phyloP scores from a whole-genome alignment of 2,113 vertebrate genomes.

The Stigmatopora nigra region DNA sequence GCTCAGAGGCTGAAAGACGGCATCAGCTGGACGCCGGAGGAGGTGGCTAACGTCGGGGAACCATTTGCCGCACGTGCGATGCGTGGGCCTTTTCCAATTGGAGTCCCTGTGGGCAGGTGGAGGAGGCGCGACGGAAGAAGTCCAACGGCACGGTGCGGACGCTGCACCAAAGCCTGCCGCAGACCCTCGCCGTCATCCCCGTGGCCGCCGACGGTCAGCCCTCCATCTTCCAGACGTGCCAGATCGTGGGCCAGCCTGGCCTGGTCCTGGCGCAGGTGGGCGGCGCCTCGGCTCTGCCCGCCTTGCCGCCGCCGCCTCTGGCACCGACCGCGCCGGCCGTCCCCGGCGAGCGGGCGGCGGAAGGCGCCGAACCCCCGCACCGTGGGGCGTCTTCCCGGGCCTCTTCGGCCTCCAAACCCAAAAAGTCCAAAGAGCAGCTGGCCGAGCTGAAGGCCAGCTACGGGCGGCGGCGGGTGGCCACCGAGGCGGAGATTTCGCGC shows the following conservation, averaged over 20 bases:
- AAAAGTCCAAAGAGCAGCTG: conserved; percentile 96
- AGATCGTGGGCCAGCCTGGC: conserved; percentile 92
- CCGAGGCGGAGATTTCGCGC: conserved; percentile 84
- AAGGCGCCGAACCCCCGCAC: conserved; percentile 36
- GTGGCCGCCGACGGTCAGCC: conserved; percentile 73
- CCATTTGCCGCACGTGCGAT: too few relatives aligned
- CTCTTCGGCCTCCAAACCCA: conserved; percentile 74
- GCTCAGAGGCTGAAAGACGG: conserved; percentile 95
- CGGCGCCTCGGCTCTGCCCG: conserved; percentile 70
- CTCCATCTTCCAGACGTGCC: conserved; percentile 89
- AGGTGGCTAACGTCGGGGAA: conserved; percentile 68
- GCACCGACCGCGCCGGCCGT: conserved; percentile 35
- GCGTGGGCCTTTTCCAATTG: too few relatives aligned
- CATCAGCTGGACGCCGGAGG: conserved; percentile 96
- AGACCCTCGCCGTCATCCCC: conserved; percentile 95
- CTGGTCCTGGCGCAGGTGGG: conserved; percentile 90
- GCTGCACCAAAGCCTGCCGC: conserved; percentile 64
- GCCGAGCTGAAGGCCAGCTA: conserved; percentile 93
- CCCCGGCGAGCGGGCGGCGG: conserved; percentile 39
- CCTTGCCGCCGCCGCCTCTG: conserved; percentile 83
- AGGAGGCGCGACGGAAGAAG: conserved; percentile 91
- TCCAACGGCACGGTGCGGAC: conserved; percentile 95
- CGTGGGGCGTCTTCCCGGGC: conserved; percentile 35
- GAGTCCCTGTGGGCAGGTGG: conserved; percentile 64
- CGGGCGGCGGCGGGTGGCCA: conserved; percentile 85